These are phyloP conservation scores for Megaustenia siamemsis DNA, from an alignment of 2,888 invertebrate species.

Conservation along the genomic window DNA sequence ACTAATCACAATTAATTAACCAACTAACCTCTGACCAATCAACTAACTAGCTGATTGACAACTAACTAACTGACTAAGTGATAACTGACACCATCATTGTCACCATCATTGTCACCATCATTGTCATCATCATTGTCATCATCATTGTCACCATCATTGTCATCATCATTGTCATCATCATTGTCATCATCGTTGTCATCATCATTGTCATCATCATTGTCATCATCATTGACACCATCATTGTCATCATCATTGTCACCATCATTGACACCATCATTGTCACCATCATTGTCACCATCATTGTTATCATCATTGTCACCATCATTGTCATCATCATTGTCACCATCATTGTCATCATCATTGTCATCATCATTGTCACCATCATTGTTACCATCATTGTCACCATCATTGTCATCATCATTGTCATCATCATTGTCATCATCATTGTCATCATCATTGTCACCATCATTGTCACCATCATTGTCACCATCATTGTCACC, in stretches of 20 bases:
- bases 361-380: neutral
- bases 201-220: constrained; percentile 2
- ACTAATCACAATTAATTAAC: too few relatives aligned
- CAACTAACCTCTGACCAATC: too few relatives aligned
- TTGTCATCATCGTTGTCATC: neutral
- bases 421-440: neutral
- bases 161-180: neutral
- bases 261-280: constrained; percentile 19
- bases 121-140: neutral
- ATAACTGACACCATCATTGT: constrained; percentile 5
- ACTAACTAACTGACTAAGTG: too few relatives aligned
- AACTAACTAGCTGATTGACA: too few relatives aligned
- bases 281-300: constrained; percentile 19
- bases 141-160: neutral
- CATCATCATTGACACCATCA: constrained; percentile 3
- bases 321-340: constrained; percentile 1
- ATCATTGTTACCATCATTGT: neutral
- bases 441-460: neutral
- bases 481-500: neutral
- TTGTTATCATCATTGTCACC: constrained; percentile 7
- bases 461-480: neutral
- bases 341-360: neutral
- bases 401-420: neutral
- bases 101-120: neutral
- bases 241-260: constrained; percentile 2